Conservation (phyloP, 2,113 vertebrate species). For the Ciconia stormi region DNA sequence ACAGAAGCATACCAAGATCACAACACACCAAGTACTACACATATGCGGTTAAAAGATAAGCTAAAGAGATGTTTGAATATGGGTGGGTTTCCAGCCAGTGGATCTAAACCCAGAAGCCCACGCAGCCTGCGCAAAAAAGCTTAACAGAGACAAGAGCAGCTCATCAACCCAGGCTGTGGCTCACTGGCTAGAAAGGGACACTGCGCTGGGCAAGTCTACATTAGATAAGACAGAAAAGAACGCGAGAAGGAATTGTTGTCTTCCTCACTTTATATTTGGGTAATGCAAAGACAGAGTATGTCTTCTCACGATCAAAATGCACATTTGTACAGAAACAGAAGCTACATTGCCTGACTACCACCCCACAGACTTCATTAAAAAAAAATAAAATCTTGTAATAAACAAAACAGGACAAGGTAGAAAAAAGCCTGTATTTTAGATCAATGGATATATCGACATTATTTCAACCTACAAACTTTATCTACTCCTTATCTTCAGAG, state of each 20-base stretch:
- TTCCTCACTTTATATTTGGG: neutral
- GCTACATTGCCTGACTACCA: neutral
- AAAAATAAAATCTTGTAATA: neutral
- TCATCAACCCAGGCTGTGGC: neutral
- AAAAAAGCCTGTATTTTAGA: neutral
- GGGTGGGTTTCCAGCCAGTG: neutral
- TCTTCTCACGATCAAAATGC: neutral
- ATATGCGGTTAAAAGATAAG: neutral
- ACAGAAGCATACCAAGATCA: neutral
- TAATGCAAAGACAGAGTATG: neutral
- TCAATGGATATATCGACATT: neutral
- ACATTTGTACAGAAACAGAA: neutral
- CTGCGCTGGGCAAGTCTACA: rapidly evolving
- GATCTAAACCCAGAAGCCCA: neutral
- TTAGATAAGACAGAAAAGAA: neutral
- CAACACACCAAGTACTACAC: rapidly evolving
- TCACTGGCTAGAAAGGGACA: neutral
- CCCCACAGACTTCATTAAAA: neutral
- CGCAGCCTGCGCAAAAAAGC: neutral
- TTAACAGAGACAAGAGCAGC: neutral
- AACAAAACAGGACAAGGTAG: neutral
- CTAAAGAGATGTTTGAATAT: neutral
- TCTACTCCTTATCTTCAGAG: neutral
- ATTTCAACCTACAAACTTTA: neutral
- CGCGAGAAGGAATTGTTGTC: neutral